Percentiles rank a stretch among this genome's conserved stretches.
phyloP scores from a whole-genome alignment of 2,797 vertebrate genomes.

The Zenarchopterus dispar region DNA sequence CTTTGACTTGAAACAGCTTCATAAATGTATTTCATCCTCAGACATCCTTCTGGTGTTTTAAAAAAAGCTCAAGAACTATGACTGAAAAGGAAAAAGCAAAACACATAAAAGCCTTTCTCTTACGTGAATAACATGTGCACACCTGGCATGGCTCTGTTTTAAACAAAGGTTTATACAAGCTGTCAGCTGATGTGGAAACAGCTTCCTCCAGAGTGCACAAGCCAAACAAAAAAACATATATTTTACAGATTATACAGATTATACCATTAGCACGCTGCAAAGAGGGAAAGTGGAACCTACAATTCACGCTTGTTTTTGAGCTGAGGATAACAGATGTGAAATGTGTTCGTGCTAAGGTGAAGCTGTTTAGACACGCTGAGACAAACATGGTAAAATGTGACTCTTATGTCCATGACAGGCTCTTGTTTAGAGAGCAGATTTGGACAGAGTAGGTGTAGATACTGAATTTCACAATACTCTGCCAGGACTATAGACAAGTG shows the following conservation, averaged over 20 bases:
- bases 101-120: conserved; percentile 34
- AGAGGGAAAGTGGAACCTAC: conserved; percentile 40
- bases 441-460: conserved; percentile 60
- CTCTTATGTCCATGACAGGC: conserved; percentile 55
- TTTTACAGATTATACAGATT: conserved; percentile 63
- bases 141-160: conserved; percentile 11
- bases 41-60: conserved; percentile 11
- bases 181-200: conserved; percentile 20
- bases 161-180: conserved; percentile 39
- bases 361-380: conserved; percentile 67
- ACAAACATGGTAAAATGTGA: conserved; percentile 67
- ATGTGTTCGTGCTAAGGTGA: conserved; percentile 23
- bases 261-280: conserved; percentile 15
- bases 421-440: conserved; percentile 63
- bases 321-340: conserved; percentile 37
- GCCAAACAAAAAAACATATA: conserved; percentile 52
- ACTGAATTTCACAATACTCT: conserved; percentile 44
- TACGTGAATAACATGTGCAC: conserved; percentile 29
- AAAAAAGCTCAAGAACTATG: conserved; percentile 40
- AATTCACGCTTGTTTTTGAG: conserved; percentile 44
- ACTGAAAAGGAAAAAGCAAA: conserved; percentile 41
- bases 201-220: conserved; percentile 25
- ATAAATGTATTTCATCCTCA: conserved; percentile 1
- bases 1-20: conserved; percentile 1
- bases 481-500: conserved; percentile 32